Conservation (phyloP, 2,888 invertebrate species). For the Pteria penguin region DNA sequence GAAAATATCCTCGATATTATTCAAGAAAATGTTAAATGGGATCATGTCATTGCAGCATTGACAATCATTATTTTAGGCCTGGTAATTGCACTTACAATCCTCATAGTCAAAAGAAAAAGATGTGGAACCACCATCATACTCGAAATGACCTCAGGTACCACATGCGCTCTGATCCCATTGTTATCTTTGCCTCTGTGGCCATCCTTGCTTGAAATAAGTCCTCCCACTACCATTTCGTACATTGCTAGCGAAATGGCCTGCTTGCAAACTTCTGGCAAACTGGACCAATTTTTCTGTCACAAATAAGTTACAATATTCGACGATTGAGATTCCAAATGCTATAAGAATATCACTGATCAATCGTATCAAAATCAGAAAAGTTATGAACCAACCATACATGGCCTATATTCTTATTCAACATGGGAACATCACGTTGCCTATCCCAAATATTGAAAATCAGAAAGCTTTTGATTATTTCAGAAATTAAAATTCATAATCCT, state of each 20-base stretch:
- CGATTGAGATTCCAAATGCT: neutral
- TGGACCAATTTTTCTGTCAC: neutral
- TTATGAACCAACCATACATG: constrained; percentile 12
- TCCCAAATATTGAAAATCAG: neutral
- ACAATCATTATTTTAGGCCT: neutral
- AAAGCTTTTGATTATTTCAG: neutral
- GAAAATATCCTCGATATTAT: neutral
- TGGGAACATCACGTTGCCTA: neutral
- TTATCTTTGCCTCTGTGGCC: constrained; percentile 11
- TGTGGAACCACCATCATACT: constrained; percentile 5
- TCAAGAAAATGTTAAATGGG: constrained; percentile 1
- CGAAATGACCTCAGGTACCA: constrained; percentile 1
- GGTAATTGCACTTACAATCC: neutral
- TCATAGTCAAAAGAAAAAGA: neutral
- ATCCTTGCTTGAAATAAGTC: constrained; percentile 1
- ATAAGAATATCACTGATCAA: neutral
- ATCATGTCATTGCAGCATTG: neutral
- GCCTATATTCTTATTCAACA: constrained; percentile 1
- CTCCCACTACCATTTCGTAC: neutral
- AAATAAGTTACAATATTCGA: neutral
- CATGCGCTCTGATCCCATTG: constrained; percentile 3
- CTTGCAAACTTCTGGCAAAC: neutral
- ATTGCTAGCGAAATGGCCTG: neutral
- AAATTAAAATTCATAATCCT: no score
- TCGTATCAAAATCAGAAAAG: neutral